Base-by-base conservation (phyloP, 2,888 invertebrate genomes). In the Beris chalybata region DNA sequence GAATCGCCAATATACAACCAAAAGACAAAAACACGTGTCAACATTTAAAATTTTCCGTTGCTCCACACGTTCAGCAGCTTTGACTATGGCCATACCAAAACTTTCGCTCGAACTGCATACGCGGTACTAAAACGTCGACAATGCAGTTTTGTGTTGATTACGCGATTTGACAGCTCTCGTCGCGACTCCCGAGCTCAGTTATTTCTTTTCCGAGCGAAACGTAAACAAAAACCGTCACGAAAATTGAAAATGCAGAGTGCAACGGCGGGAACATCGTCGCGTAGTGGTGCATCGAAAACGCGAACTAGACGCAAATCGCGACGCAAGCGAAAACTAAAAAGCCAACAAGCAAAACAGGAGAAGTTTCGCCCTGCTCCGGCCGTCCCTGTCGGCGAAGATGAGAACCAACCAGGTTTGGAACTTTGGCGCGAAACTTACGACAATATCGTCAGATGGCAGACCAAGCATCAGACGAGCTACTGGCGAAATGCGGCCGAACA, bases 401-500 rank as follows among this genome's bases (percentile, higher is more conserved):
- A 48, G 6, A 32, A 29, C 44, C 50, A 11, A 29, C 11, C 13
- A 6, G 64, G 55, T 47, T 44, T 54, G 6, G 45, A 65, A 4
- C 31, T 69, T n/a, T 69, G 69, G 69, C 31, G 45, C 6, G 38
- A 59, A 22, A 69, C 69, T 11, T 69, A 69, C 44, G 64, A 66
- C 22, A 69, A 69, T 64, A 30, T 69, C 13, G 53, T 56, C 38
- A 66, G 55, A 52, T 69, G 69, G 66, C 69, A 69, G 47, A 47
- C 50, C 11, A 45, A 69, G 22, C 57, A 69, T 52, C 66, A 61
- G 13, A 59, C 55, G 6, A 15, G 22, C 7, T 69, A 56, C 29
- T 69, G 69, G 69, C 59, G 64, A 12, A 64, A 54, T 32, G 32
- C 48, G 30, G 58, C 69, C 4, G 29, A 50, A 13, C 64, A 59